Evolutionary conservation across 2,797 vertebrate species (phyloP), one percentile per base, ranked within the genome.

Genomic region (Parambassis ranga): DNA sequence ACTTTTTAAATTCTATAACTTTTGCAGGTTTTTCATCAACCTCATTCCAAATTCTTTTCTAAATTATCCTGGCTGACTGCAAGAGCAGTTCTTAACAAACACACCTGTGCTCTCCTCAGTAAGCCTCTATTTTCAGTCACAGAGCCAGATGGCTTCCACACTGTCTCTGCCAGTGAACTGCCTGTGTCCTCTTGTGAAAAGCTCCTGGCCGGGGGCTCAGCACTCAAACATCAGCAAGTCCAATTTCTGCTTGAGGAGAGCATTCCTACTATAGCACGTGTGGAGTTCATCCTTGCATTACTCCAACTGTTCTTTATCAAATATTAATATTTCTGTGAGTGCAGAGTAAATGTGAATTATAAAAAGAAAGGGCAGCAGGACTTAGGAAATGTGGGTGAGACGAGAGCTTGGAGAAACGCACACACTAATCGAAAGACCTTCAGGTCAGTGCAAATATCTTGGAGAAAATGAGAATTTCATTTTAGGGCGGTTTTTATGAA

Each of bases 291-390:
- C 69, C 62, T 73, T 52, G 59, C 65, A 72, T 88, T 86, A 76
- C 69, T 81, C 69, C 79, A 58, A 85, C 80, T 86, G 82, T 44
- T 83, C 37, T 41, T 56, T 32, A 90, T 92, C 68, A 92, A 92
- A 90, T 89, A 91, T 92, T 92, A 76, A 92, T 92, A 85, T 92
- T 90, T 91, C 83, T 92, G 67, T 90, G 89, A 92, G 91, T 92
- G 90, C 88, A 36, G 78, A 85, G 87, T 81, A 80, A 85, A 91
- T 87, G 84, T 77, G 81, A 83, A 87, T 81, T 85, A 87, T 85
- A 89, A 90, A 87, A 84, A 80, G 79, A 87, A 86, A 84, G 68
- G 80, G 60, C 75, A 84, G 62, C 16, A 4, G 63, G 76, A 77
- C 65, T 51, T 57, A 20, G 37, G 37, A 36, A 58, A 73, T 63